Base-by-base conservation (phyloP, 2,888 invertebrate species). In the Amphipyra tragopoginis region DNA sequence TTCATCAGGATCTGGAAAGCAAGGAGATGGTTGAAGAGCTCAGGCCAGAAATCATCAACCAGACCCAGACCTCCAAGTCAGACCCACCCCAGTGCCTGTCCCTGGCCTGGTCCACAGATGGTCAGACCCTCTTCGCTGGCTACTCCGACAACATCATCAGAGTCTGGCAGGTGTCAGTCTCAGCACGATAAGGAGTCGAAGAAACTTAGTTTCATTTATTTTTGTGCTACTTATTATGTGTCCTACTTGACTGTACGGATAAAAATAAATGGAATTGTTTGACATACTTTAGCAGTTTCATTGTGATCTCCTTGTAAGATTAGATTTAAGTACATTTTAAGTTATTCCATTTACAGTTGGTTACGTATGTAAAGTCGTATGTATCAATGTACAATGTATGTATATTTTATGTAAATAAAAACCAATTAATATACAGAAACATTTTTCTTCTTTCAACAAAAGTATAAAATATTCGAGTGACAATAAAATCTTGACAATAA, bases 1-100 rank as follows among this genome's bases (percentile, higher is more conserved):
- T 70, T 86, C 14, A 33, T 50, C 87, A 97, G 97, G 99, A 99
- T 96, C 96, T 99, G 93, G 99, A 99, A 95, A 99, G 98, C 95
- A 99, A 99, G 96, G 98, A 99, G 91, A 98, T 99, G 96, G 99
- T 99, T 78, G 99, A 99, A 92, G 99, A 99, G 93, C 96, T 99
- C 77, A 97, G 97, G 87, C 98, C 99, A n/a, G 99, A 99, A 88
- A 98, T 99, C 80, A 97, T 98, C 69, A 96, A 96, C 60, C 95
- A 95, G 85, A 95, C 95, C n/a, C 96, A 96, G 85, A 95, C 96
- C 26, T 95, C 97, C 59, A 98, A 98, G 93, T 97, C 98, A 51
- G 98, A 98, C 86, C 98, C 98, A 78, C 99, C 99, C 47, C 98
- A 98, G 91, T 99, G 99, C 94, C 96, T 99, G 79, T 99, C 99